Conservation (phyloP, 2,888 invertebrate genomes). For the Eristalis pertinax region DNA sequence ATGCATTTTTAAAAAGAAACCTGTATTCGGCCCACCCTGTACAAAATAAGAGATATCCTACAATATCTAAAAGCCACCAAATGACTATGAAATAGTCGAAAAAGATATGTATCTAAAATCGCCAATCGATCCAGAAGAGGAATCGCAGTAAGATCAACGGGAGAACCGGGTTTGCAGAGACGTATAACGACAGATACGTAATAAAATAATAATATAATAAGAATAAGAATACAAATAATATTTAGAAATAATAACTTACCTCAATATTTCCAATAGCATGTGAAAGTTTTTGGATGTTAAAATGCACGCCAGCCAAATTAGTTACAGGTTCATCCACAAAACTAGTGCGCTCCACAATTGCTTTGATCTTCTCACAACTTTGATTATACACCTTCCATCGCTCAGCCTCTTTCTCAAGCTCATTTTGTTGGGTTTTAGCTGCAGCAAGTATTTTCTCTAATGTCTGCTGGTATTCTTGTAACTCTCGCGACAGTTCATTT, state of each 20-base stretch:
- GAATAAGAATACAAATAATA: not conserved
- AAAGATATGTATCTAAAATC: too few species aligned
- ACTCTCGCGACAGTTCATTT: conserved; percentile 90
- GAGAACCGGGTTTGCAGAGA: too few species aligned
- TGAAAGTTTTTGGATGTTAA: conserved; percentile 91
- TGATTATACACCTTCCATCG: conserved; percentile 93
- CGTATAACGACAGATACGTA: too few species aligned
- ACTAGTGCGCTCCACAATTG: conserved; percentile 88
- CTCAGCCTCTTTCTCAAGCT: conserved; percentile 90
- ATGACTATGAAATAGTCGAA: too few species aligned
- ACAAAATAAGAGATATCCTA: too few species aligned
- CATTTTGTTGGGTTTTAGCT: conserved; percentile 90
- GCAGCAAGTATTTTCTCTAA: conserved; percentile 91
- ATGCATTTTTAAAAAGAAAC: too few species aligned
- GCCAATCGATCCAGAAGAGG: too few species aligned
- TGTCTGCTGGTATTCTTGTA: conserved; percentile 90
- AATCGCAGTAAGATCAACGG: too few species aligned
- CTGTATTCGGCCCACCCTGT: too few species aligned
- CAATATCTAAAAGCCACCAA: too few species aligned
- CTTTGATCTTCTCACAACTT: conserved; percentile 89
- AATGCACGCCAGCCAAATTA: conserved; percentile 90
- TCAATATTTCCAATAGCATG: conserved; percentile 88
- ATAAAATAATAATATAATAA: not conserved
- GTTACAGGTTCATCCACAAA: conserved; percentile 91
- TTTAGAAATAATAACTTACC: conserved; percentile 83